Conservation (phyloP, 2,797 vertebrate genomes). For the Sebastes dallii region DNA sequence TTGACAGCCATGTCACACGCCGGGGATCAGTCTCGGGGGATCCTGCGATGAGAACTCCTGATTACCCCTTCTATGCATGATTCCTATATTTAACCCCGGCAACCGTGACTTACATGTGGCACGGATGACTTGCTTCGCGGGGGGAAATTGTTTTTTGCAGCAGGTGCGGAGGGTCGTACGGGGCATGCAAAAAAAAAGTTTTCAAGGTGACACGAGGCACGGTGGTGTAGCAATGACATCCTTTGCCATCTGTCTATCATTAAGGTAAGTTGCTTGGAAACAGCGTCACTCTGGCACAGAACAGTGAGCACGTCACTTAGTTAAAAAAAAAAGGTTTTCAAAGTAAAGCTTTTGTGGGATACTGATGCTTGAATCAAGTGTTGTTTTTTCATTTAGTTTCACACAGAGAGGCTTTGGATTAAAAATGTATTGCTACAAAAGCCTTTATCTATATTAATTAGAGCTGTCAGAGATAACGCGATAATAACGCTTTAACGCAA, state of each 20-base stretch:
- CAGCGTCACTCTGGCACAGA: slow-evolving; percentile 19
- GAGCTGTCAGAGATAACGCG: rapidly evolving
- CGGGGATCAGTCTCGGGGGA: slow-evolving; percentile 74
- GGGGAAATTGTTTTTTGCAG: slow-evolving; percentile 53
- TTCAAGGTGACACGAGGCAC: slow-evolving; percentile 72
- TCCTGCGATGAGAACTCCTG: slow-evolving; percentile 66
- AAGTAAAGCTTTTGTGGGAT: neutral
- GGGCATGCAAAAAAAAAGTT: slow-evolving; percentile 53
- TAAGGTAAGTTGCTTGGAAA: slow-evolving; percentile 50
- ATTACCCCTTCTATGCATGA: slow-evolving; percentile 67
- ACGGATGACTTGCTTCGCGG: slow-evolving; percentile 55
- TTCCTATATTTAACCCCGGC: slow-evolving; percentile 74
- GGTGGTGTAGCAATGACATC: slow-evolving; percentile 40
- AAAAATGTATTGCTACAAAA: neutral
- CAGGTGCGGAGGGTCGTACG: slow-evolving; percentile 64
- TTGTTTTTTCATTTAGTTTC: neutral
- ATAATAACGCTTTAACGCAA: too few relatives aligned
- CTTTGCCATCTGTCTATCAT: slow-evolving; percentile 75
- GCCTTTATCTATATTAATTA: neutral
- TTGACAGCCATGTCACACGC: slow-evolving; percentile 78
- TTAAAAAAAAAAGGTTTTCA: slow-evolving; percentile 20
- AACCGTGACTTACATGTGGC: slow-evolving; percentile 41
- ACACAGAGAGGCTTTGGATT: slow-evolving; percentile 1
- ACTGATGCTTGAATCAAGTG: neutral
- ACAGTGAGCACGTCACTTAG: slow-evolving; percentile 10